Base-by-base conservation (phyloP, 2,888 invertebrate species). In the Chrysolina oricalcia region DNA sequence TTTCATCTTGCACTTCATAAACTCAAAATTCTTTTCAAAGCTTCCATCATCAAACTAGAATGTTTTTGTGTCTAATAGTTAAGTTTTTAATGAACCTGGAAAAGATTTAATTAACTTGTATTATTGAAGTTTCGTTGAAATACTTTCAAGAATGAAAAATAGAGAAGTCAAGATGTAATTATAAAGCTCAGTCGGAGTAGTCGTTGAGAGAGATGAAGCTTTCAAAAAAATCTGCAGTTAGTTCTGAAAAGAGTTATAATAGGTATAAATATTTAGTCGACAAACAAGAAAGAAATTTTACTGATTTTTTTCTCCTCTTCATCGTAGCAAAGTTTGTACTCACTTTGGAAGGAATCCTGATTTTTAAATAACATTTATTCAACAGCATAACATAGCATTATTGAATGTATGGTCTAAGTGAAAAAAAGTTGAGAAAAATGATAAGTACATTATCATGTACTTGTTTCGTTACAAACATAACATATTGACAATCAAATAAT, bases 401-500 rank as follows among this genome's bases (percentile, higher is more conserved):
- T n/a, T n/a, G n/a, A n/a, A n/a, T n/a, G n/a, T n/a, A n/a, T n/a
- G n/a, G n/a, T n/a, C n/a, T n/a, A n/a, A n/a, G n/a, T n/a, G n/a
- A n/a, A n/a, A n/a, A n/a, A n/a, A n/a, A n/a, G n/a, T n/a, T n/a
- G n/a, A n/a, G n/a, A n/a, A n/a, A n/a, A n/a, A n/a, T n/a, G n/a
- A n/a, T n/a, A n/a, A n/a, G n/a, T n/a, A n/a, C n/a, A n/a, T n/a
- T n/a, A n/a, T n/a, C n/a, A n/a, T n/a, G n/a, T n/a, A n/a, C n/a
- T n/a, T n/a, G n/a, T n/a, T n/a, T n/a, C n/a, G n/a, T n/a, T n/a
- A n/a, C n/a, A n/a, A n/a, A n/a, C 27, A 43, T 11, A 40, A 73
- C 75, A 53, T 63, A 72, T 71, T 73, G 73, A 62, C 40, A 48
- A 59, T 17, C 56, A 41, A 53, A 65, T 23, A 64, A 73, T 13